Evolutionary conservation across 2,888 invertebrate genomes (phyloP).

Genomic region (Tipula vernalis): DNA sequence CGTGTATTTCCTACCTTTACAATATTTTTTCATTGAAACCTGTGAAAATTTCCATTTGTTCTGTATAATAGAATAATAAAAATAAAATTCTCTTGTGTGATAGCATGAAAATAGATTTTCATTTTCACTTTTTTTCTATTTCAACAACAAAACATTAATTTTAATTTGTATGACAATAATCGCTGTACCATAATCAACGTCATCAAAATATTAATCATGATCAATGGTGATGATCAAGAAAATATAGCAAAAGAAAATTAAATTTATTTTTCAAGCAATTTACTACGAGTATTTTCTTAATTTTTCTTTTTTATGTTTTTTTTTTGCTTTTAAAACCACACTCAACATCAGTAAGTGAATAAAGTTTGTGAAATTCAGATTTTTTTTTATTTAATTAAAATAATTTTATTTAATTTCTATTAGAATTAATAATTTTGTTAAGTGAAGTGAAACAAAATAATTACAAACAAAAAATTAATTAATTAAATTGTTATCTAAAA

Average conservation of each 20-base stretch:
- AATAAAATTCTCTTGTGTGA: neutral
- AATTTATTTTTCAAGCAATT: neutral
- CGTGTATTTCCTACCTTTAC: neutral
- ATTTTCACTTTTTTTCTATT: neutral
- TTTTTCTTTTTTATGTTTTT: neutral
- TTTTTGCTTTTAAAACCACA: neutral
- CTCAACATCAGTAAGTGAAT: neutral
- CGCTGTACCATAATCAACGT: neutral
- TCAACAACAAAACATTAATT: neutral
- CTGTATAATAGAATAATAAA: neutral
- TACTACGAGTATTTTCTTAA: neutral
- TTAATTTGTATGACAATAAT: neutral
- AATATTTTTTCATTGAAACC: neutral
- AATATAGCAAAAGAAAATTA: neutral
- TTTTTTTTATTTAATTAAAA: neutral
- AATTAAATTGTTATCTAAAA: neutral
- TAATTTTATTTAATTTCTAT: neutral
- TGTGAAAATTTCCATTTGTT: neutral
- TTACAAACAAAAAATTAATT: neutral
- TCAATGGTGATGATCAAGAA: neutral
- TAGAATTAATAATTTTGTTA: neutral
- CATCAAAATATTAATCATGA: neutral
- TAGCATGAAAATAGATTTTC: neutral
- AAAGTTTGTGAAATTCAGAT: neutral
- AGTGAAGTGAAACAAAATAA: neutral